Percentiles rank a stretch among this genome's conserved stretches.
Conservation (phyloP, 2,888 invertebrate genomes). For the Sinopyrophorus schimmeli region DNA sequence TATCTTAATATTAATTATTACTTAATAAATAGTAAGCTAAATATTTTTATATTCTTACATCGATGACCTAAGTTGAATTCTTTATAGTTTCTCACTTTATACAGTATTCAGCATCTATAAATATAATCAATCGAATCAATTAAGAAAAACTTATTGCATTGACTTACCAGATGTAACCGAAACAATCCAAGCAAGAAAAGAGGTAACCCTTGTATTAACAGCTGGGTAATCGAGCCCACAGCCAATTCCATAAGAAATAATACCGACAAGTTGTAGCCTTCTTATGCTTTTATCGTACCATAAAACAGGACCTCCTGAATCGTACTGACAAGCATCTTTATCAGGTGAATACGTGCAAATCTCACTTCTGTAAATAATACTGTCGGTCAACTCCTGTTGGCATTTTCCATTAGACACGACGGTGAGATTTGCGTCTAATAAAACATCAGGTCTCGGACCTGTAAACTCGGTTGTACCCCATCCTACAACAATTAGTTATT, state of each 20-base stretch:
- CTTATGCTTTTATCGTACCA: conserved; percentile 56
- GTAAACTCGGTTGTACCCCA: conserved; percentile 63
- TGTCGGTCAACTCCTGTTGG: conserved; percentile 29
- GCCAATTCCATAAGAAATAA: conserved; percentile 60
- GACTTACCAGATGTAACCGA: conserved; percentile 43
- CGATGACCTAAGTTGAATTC: too few species aligned
- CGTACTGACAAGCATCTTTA: conserved; percentile 64
- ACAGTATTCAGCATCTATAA: conserved; percentile 47
- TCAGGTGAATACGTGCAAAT: conserved; percentile 59
- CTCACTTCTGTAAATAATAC: conserved; percentile 22
- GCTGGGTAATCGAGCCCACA: conserved; percentile 60
- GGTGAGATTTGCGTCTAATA: conserved; percentile 60
- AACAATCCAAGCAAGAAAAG: conserved; percentile 61
- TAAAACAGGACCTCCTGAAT: conserved; percentile 64
- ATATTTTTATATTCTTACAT: too few species aligned
- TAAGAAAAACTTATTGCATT: neutral
- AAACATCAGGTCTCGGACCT: conserved; percentile 56
- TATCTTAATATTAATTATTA: too few species aligned
- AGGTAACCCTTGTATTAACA: conserved; percentile 61
- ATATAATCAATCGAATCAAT: neutral
- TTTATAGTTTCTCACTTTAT: conserved; percentile 33
- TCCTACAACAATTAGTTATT: conserved; percentile 53
- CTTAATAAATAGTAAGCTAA: too few species aligned
- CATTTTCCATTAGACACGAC: conserved; percentile 58
- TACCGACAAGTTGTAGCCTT: conserved; percentile 55